Evolutionary conservation across 2,888 invertebrate genomes (phyloP).

Genomic region (Drosophila dives): DNA sequence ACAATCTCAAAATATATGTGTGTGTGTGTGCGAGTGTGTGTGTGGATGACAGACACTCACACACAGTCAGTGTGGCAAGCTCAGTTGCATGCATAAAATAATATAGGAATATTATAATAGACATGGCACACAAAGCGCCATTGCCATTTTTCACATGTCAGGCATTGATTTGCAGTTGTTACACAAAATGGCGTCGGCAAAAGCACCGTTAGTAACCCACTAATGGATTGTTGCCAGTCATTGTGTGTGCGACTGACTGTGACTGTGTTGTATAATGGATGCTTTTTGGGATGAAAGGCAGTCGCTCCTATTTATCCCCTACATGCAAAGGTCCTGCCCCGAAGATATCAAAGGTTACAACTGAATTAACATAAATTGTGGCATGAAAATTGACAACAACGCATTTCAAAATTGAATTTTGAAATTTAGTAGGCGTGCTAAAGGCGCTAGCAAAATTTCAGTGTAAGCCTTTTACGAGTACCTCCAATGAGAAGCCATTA

Average conservation of each 20-base stretch:
- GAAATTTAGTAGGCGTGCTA: not conserved
- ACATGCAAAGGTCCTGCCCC: not conserved
- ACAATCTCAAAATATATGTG: conserved; percentile 16
- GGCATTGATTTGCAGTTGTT: conserved; percentile 79
- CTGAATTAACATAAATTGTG: conserved; percentile 73
- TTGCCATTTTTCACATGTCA: conserved; percentile 79
- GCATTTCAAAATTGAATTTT: conserved; percentile 38
- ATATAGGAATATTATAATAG: conserved; percentile 77
- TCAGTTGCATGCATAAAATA: conserved; percentile 77
- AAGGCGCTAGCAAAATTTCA: not conserved
- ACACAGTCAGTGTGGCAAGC: conserved; percentile 26
- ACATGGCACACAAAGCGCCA: conserved; percentile 64
- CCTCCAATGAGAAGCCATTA: conserved; percentile 41
- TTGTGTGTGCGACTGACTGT: conserved; percentile 8
- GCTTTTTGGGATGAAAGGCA: conserved; percentile 32
- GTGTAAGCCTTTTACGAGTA: conserved; percentile 23
- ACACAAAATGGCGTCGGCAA: conserved; percentile 69
- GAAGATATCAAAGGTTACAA: conserved; percentile 59
- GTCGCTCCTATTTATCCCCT: conserved; percentile 1
- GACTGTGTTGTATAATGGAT: conserved; percentile 36
- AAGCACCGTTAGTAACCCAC: conserved; percentile 67
- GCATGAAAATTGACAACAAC: conserved; percentile 65
- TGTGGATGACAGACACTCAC: conserved; percentile 28
- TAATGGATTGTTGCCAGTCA: conserved; percentile 71
- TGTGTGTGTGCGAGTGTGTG: not conserved